Evolutionary conservation across 2,113 vertebrate genomes (phyloP).

Genomic region (Brachyhypopomus occidentalis): DNA sequence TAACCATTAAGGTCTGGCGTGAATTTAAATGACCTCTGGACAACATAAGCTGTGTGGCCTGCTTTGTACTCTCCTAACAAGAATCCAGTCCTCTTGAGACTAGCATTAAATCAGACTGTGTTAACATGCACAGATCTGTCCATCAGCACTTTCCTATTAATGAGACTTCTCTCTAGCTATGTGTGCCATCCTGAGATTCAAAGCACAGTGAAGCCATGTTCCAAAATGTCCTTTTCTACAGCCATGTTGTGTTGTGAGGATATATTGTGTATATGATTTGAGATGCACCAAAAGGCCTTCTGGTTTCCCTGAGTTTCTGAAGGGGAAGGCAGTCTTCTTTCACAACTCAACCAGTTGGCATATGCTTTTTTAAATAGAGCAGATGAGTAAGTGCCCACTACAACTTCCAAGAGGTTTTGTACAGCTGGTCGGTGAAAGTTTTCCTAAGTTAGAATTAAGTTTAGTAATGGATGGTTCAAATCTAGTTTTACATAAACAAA

Average conservation of each 20-base stretch:
- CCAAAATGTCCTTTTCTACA: no score
- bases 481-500: not conserved
- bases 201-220: no score
- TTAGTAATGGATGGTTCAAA: not conserved
- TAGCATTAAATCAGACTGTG: not conserved
- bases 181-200: no score
- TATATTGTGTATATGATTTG: conserved; percentile 1
- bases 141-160: conserved; percentile 2
- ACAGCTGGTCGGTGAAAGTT: not conserved
- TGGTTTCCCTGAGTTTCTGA: not conserved
- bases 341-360: not conserved
- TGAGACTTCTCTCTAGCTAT: not conserved
- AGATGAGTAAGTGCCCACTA: not conserved
- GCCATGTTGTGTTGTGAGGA: no score
- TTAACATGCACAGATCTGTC: not conserved
- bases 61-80: not conserved
- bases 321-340: not conserved
- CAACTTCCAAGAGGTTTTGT: not conserved
- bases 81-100: conserved; percentile 8
- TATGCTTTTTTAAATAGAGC: not conserved
- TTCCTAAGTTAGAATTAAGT: not conserved
- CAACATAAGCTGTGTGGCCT: not conserved
- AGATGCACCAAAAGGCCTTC: not conserved
- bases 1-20: conserved; percentile 12
- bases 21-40: conserved; percentile 11